Evolutionary conservation across 2,888 invertebrate genomes (phyloP), one percentile per base, ranked within the genome.

Genomic region (Bombylius discolor): DNA sequence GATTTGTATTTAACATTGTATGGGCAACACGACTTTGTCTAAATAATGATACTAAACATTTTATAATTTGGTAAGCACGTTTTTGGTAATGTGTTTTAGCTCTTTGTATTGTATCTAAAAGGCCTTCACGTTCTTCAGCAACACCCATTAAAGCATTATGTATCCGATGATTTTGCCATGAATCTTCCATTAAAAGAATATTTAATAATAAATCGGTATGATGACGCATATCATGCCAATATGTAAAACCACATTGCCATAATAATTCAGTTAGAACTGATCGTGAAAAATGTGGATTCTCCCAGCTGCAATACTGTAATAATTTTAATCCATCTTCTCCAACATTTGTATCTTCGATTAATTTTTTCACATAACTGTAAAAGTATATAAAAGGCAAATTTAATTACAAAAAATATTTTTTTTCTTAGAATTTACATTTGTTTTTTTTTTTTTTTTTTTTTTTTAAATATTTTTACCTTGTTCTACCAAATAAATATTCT

Each of bases 81-180:
- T 96, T 96, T 75, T 96, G 95, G 76, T 95, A 94, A 76, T 95
- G 93, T 61, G 87, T 89, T 75, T 94, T 95, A 58, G 92, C 89
- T 59, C 91, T 84, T 64, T 87, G 83, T 68, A 96, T 93, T 56
- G 91, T 96, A 70, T 97, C 96, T 65, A 97, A 81, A 55, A 97
- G 78, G 1, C 96, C 96, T 66, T 95, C 94, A 48, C 92, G 81
- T 68, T 95, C 89, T 60, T 89, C 88, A 5, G 85, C 85, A 51
- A 68, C 76, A 74, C 89, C 96, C 78, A 92, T 93, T 50, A 97
- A 81, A 13, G 93, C 94, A 70, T 93, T 93, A 68, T 91, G 90
- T 68, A 97, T 88, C 64, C 97, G 82, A 72, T 93, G 93, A 63
- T 87, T 86, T 71, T 96, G 96, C 96, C 96, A 97, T 33, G 91